Evolutionary conservation across 2,888 invertebrate genomes (phyloP).

Genomic region (Macrophya alboannulata): DNA sequence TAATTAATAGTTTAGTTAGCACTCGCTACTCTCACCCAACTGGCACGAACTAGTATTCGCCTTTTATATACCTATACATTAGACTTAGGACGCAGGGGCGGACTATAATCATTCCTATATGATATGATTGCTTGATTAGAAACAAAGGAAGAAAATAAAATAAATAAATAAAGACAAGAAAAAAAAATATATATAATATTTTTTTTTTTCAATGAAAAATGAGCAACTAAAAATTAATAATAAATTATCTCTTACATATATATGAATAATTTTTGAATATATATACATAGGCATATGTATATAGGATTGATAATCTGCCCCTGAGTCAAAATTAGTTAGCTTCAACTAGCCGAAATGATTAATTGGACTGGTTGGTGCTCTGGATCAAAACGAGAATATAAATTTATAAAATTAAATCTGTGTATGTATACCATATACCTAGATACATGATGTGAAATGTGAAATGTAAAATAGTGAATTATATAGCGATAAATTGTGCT

Average conservation of each 20-base stretch:
- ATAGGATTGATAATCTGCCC: slow-evolving; percentile 28
- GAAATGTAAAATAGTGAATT: not conserved
- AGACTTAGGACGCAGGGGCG: slow-evolving; percentile 52
- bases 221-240: not conserved
- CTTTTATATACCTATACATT: slow-evolving; percentile 34
- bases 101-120: slow-evolving; percentile 4
- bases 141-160: not conserved
- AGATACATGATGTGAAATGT: not conserved
- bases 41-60: slow-evolving; percentile 80
- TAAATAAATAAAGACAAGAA: not conserved
- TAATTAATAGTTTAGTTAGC: slow-evolving; percentile 75
- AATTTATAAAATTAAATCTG: not conserved
- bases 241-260: not conserved
- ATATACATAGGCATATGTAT: not conserved
- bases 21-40: slow-evolving; percentile 82
- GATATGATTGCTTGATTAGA: not conserved
- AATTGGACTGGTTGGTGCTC: slow-evolving; percentile 48
- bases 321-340: slow-evolving; percentile 46
- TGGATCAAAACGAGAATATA: not conserved
- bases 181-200: too few relatives aligned
- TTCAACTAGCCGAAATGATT: slow-evolving; percentile 37
- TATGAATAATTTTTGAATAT: too few relatives aligned
- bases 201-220: too few relatives aligned
- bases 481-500: not conserved
- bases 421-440: too few relatives aligned